phyloP scores from a whole-genome alignment of 2,113 vertebrate genomes.

The Aptenodytes patagonicus region DNA sequence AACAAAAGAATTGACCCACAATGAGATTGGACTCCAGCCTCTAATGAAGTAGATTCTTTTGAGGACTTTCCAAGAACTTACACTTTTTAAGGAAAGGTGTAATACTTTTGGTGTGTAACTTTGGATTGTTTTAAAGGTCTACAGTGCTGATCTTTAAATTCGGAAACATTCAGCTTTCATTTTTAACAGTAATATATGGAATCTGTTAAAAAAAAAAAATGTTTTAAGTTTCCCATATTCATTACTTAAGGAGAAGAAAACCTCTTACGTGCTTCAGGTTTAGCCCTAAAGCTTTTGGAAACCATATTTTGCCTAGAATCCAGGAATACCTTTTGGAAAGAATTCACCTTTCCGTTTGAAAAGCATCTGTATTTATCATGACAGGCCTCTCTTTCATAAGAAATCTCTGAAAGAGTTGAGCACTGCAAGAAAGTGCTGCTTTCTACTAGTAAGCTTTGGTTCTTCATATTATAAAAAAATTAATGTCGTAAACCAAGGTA shows the following conservation, averaged over 20 bases:
- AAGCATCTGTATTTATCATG: neutral
- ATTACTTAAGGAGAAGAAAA: neutral
- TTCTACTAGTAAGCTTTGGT: neutral
- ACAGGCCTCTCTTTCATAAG: neutral
- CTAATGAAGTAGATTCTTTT: neutral
- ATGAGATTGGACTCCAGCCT: neutral
- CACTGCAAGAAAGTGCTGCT: neutral
- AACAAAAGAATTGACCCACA: constrained; percentile 29
- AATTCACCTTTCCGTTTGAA: neutral
- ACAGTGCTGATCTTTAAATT: neutral
- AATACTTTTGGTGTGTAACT: neutral
- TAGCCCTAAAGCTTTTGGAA: neutral
- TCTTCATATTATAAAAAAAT: neutral
- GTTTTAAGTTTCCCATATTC: neutral
- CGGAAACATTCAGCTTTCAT: neutral
- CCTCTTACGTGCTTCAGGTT: neutral
- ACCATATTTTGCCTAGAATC: neutral
- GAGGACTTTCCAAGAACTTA: neutral
- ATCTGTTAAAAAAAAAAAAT: neutral
- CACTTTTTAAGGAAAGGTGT: neutral
- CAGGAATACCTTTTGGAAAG: neutral
- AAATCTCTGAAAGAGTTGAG: neutral
- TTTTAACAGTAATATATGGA: neutral
- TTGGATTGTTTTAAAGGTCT: neutral
- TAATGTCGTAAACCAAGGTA: neutral